phyloP scores from a whole-genome alignment of 2,888 invertebrate genomes.

The Synergus laeviventris region DNA sequence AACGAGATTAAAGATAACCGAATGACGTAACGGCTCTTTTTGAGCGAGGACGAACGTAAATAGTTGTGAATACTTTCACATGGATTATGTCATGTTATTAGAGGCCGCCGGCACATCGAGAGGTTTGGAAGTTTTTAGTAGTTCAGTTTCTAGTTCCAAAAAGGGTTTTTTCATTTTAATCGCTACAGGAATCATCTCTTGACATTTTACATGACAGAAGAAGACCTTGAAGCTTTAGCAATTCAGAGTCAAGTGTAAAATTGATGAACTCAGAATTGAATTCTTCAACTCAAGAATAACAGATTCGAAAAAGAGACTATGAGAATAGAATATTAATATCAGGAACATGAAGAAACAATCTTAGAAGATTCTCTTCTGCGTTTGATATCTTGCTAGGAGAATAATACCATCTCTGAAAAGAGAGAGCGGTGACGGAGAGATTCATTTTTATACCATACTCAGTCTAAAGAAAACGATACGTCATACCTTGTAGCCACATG shows the following conservation, averaged over 20 bases:
- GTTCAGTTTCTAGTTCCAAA: background rate
- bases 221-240: background rate
- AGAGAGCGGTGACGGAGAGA: slow-evolving; percentile 8
- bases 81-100: background rate
- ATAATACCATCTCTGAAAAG: background rate
- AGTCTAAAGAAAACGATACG: slow-evolving; percentile 22
- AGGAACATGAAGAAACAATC: background rate
- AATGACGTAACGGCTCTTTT: slow-evolving; percentile 30
- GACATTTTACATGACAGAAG: background rate
- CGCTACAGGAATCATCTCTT: background rate
- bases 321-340: background rate
- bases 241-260: background rate
- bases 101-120: background rate
- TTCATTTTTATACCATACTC: slow-evolving; percentile 11
- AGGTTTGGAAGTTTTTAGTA: background rate
- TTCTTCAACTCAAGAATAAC: background rate
- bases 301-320: too few relatives aligned
- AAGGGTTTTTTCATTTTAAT: background rate
- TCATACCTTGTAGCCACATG: slow-evolving; percentile 7
- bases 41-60: background rate
- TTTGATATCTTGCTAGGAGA: background rate
- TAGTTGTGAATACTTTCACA: slow-evolving; percentile 19
- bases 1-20: background rate
- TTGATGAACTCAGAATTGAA: background rate
- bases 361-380: background rate